Base-by-base conservation (phyloP, 2,797 vertebrate species). In the Sebastes iracundus region DNA sequence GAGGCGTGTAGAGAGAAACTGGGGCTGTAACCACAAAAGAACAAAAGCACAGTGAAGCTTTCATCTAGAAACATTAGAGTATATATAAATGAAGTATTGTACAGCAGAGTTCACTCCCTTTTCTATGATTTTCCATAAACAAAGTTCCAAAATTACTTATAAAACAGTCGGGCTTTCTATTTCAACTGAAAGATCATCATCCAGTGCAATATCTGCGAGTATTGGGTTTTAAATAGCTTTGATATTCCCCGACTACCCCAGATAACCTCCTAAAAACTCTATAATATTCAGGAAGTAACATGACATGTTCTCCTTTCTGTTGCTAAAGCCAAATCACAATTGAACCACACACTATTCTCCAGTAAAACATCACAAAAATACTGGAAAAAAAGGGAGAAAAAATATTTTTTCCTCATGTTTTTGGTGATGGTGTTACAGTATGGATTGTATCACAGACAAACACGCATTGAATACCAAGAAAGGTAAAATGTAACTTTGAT, bases 1-100 rank as follows among this genome's bases (percentile, higher is more conserved):
- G 91, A 10, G 93, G 91, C 2, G 84, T 75, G 83, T 93, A 96
- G 63, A 95, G 91, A 84, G 94, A 92, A 79, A 93, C 91, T n/a
- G 95, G 80, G 28, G 92, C 95, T 95, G 90, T 22, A 90, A 92
- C 63, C 81, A 87, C 72, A 87, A 67, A 84, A 80, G 69, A 73
- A 80, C 42, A 89, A 71, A 75, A 53, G 42, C 28, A 74, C 13
- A n/a, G 28, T 80, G 23, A 89, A 69, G 35, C 52, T 65, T 70
- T 65, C 3, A 72, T 56, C 32, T n/a, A 72, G 2, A 62, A 56
- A 77, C 55, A 61, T 4, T n/a, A 75, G n/a, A 18, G 16, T 27
- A 75, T 53, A 63, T 55, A 62, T 30, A 13, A 16, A 72, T 18
- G 0, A 58, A 42, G 66, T 25, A 66, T 65, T 58, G 23, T 46